Evolutionary conservation across 2,113 vertebrate genomes (phyloP).

Genomic region (Aspiorhynchus laticeps): DNA sequence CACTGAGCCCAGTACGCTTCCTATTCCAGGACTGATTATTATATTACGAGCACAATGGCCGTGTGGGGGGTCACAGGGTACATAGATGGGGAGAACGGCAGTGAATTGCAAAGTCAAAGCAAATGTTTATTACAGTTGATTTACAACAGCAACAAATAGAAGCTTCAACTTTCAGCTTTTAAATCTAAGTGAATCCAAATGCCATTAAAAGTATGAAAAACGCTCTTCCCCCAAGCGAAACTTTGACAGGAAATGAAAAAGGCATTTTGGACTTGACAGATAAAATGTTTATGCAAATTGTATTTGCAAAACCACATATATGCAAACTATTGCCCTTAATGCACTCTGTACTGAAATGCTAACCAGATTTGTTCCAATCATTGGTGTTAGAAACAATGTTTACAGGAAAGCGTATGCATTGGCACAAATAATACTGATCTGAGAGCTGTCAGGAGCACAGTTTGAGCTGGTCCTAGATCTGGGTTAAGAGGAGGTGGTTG

Average conservation of each 20-base stretch:
- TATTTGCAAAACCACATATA: neutral
- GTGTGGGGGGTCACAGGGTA: slow-evolving; percentile 75
- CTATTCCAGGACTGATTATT: slow-evolving; percentile 74
- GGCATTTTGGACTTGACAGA: slow-evolving; percentile 19
- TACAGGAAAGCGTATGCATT: neutral
- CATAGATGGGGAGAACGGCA: slow-evolving; percentile 30
- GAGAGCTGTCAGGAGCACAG: slow-evolving; percentile 3
- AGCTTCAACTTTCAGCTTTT: neutral
- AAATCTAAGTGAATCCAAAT: neutral
- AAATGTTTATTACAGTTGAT: slow-evolving; percentile 4
- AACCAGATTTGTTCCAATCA: neutral
- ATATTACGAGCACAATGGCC: slow-evolving; percentile 76
- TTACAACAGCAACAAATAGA: neutral
- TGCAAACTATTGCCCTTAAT: neutral
- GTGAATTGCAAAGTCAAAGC: neutral
- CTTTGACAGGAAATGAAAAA: slow-evolving; percentile 17
- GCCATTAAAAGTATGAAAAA: neutral
- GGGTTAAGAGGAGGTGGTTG: neutral
- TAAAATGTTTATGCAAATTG: neutral
- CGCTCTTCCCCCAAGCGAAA: neutral
- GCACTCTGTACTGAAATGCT: neutral
- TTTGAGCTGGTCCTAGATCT: neutral
- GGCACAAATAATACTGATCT: slow-evolving; percentile 43
- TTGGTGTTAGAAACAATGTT: neutral
- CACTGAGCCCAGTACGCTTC: slow-evolving; percentile 73